phyloP scores from a whole-genome alignment of 2,888 invertebrate species.

The Paralinhomoeus sp. region DNA sequence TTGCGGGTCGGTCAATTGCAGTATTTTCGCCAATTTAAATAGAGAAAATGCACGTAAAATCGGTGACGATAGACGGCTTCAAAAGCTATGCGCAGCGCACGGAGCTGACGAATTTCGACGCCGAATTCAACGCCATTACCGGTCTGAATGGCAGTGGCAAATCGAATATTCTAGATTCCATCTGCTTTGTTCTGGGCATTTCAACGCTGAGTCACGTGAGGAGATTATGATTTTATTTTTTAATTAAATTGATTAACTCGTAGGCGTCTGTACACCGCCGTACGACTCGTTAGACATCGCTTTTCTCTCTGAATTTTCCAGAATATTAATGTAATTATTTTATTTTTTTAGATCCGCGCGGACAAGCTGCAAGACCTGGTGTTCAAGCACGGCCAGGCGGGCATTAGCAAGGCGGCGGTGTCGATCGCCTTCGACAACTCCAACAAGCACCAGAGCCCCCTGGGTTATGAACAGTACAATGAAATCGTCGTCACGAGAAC shows the following conservation, averaged over 20 bases:
- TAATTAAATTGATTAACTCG: background rate
- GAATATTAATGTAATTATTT: background rate
- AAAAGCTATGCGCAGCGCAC: constrained; percentile 86
- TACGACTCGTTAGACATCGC: background rate
- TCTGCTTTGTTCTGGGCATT: constrained; percentile 90
- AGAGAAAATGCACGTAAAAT: constrained; percentile 59
- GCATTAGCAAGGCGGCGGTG: constrained; percentile 78
- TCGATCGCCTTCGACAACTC: constrained; percentile 78
- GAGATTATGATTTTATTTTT: constrained; percentile 8
- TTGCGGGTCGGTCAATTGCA: too few species aligned
- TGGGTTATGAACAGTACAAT: constrained; percentile 66
- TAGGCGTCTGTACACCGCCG: too few species aligned
- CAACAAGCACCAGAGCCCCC: constrained; percentile 49
- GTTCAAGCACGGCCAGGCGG: constrained; percentile 91
- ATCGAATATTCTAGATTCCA: constrained; percentile 57
- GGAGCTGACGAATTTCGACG: constrained; percentile 73
- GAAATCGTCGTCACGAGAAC: constrained; percentile 80
- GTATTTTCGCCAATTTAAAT: too few species aligned
- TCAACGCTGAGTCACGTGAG: constrained; percentile 66
- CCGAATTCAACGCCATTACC: constrained; percentile 86
- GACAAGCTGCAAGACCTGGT: constrained; percentile 73
- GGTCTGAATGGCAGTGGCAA: constrained; percentile 27
- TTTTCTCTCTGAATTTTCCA: background rate
- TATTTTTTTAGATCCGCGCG: background rate
- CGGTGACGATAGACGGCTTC: constrained; percentile 78